Base-by-base conservation (phyloP, 1,140 invertebrate genomes). In the Heliothis virescens region DNA sequence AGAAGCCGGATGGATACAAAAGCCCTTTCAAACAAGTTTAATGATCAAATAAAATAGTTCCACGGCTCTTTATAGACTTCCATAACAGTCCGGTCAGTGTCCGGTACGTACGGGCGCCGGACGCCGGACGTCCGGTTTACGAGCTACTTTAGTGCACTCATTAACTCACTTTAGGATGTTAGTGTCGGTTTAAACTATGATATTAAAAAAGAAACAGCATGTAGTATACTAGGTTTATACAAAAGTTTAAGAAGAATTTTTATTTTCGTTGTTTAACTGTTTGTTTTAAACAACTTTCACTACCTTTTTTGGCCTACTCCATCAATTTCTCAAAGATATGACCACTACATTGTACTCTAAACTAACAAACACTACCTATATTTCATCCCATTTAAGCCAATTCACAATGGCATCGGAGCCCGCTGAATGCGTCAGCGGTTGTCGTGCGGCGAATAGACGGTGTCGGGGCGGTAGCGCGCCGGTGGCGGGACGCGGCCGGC, bases 31-130 rank as follows among this genome's bases (percentile, higher is more conserved):
- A 67, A 67, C 63, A 18, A 67, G 41, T 67, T 67, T 48, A 67
- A 67, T 48, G 63, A 16, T 12, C 63, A 67, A 67, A 67, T 67
- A 48, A 67, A 67, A 67, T 67, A 65, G 60, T 63, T 67, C 18
- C 48, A 67, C 41, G 4, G 18, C 9, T 65, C 62, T 48, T 48
- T 21, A 48, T 16, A 4, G 41, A 18, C 26, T 52, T 47, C 16
- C 18, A 21, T 52, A 26, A 48, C 65, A 16, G n/a, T 34, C 34
- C 34, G 62, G 62, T 11, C n/a, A 1, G 15, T 48, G 67, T 50
- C 18, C 67, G 47, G 48, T n/a, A 21, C 48, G 48, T 13, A 29
- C 16, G n/a, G 62, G n/a, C n/a, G 34, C 62, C 41, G 41, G 63
- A 16, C 11, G 16, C 21, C 48, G 67, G 48, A 53, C 48, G 67